A percentile compares a stretch with the other conserved stretches of the same genome.
phyloP scores from a whole-genome alignment of 2,888 invertebrate genomes.

The Rhingia campestris region DNA sequence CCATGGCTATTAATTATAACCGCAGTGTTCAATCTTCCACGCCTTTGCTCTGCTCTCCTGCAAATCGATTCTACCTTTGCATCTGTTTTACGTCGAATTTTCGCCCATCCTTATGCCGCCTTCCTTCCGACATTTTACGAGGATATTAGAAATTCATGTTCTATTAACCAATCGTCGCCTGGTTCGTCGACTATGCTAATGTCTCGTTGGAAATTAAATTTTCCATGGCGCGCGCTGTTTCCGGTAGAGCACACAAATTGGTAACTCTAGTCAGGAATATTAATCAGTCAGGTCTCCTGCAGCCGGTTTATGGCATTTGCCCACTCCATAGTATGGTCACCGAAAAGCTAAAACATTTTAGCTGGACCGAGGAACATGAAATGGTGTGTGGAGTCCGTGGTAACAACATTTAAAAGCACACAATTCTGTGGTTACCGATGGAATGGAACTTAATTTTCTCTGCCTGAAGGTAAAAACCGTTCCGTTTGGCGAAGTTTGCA shows the following conservation, averaged over 20 bases:
- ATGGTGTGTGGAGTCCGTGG: slow-evolving; percentile 35
- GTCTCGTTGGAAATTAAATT: slow-evolving; percentile 51
- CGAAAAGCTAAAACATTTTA: background rate
- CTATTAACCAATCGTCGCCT: slow-evolving; percentile 50
- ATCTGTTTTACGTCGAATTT: background rate
- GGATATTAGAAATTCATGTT: slow-evolving; percentile 60
- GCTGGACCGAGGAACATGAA: background rate
- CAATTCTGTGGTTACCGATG: slow-evolving; percentile 25
- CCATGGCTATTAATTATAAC: slow-evolving; percentile 7
- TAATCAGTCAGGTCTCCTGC: slow-evolving; percentile 14
- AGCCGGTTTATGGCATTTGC: background rate
- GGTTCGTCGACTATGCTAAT: slow-evolving; percentile 9
- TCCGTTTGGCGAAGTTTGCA: background rate
- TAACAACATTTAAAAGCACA: background rate
- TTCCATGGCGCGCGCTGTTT: slow-evolving; percentile 25
- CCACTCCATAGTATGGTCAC: slow-evolving; percentile 7
- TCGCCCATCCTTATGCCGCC: background rate
- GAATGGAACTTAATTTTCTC: slow-evolving; percentile 45
- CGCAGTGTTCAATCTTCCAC: background rate
- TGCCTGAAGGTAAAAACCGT: slow-evolving; percentile 8
- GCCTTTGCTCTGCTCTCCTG: background rate
- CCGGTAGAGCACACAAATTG: slow-evolving; percentile 1
- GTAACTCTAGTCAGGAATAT: slow-evolving; percentile 19
- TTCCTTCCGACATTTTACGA: slow-evolving; percentile 2
- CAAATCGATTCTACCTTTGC: background rate